phyloP scores from a whole-genome alignment of 2,888 invertebrate genomes.

The Heliothis peltigera region DNA sequence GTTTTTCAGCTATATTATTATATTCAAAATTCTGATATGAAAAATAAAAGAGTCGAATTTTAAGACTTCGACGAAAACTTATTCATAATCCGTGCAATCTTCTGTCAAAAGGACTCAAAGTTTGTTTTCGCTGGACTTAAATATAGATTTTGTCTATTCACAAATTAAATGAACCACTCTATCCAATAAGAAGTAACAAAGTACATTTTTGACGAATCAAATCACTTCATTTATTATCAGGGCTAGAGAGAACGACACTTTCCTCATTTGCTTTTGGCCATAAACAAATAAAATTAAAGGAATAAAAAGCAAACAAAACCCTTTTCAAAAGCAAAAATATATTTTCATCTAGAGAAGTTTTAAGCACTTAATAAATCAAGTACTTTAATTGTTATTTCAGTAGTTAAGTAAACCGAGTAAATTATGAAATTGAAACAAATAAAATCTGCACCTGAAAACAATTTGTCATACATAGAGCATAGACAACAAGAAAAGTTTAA shows the following conservation, averaged over 20 bases:
- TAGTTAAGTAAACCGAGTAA: not conserved
- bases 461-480: slow-evolving; percentile 47
- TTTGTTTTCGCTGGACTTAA: slow-evolving; percentile 35
- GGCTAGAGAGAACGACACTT: slow-evolving; percentile 1
- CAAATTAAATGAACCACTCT: fast-evolving
- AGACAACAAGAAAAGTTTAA: slow-evolving; percentile 61
- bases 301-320: slow-evolving; percentile 12
- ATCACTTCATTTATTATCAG: fast-evolving
- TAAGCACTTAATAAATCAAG: not conserved
- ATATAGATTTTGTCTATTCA: slow-evolving; percentile 26
- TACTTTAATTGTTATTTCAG: not conserved
- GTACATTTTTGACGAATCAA: slow-evolving; percentile 15
- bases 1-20: slow-evolving; percentile 52
- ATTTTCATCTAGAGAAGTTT: not conserved
- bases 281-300: slow-evolving; percentile 17
- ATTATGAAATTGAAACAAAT: not conserved
- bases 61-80: slow-evolving; percentile 72
- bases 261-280: slow-evolving; percentile 5
- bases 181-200: slow-evolving; percentile 16
- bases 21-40: slow-evolving; percentile 63
- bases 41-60: slow-evolving; percentile 70
- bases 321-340: not conserved
- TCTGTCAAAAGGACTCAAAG: slow-evolving; percentile 71
- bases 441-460: slow-evolving; percentile 1
- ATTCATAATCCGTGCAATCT: slow-evolving; percentile 75